Base-by-base conservation (phyloP, 2,888 invertebrate species). In the Danaus chrysippus region DNA sequence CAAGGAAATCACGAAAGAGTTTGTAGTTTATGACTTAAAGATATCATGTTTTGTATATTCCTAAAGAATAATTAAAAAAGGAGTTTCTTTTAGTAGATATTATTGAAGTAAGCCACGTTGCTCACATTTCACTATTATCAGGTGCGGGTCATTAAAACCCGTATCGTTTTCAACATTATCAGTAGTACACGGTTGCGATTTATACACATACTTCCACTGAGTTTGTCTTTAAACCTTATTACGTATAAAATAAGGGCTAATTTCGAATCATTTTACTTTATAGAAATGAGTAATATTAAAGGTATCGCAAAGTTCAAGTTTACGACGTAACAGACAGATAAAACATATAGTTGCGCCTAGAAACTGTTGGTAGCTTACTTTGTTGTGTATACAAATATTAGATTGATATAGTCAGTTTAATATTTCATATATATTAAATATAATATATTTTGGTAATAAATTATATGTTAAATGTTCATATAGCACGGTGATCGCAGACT, bases 121-220 rank as follows among this genome's bases (percentile, higher is more conserved):
- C 61, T 68, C 44, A 60, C 15, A 52, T 60, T 63, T 57, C 57
- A 44, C 56, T 67, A 71, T 68, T 67, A 46, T 58, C 42, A 52
- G 23, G 58, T 73, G 70, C 71, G 73, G 73, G 73, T 73, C 61
- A 73, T 73, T 72, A 73, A 59, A 49, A 63, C 71, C 71, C 69
- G 60, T 72, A 72, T 73, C 71, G 49, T 56, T 68, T 67, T 62
- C 66, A 44, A 59, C 49, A 55, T 58, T 65, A 60, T 66, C 59
- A 58, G 49, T 49, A 11, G 53, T 52, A 64, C 59, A 63, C 49
- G 52, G 49, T 58, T 55, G 11, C 42, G 55, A 57, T 34, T 49
- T 53, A 43, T 54, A 59, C 6, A n/a, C 42, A 56, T 10, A 23
- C 42, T 17, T 52, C 17, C 11, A 49, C 19, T 46, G n/a, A 15